A percentile compares a stretch with the other conserved stretches of the same genome.
Evolutionary conservation across 2,113 vertebrate genomes (phyloP).

Genomic region (Psittacus erithacus): DNA sequence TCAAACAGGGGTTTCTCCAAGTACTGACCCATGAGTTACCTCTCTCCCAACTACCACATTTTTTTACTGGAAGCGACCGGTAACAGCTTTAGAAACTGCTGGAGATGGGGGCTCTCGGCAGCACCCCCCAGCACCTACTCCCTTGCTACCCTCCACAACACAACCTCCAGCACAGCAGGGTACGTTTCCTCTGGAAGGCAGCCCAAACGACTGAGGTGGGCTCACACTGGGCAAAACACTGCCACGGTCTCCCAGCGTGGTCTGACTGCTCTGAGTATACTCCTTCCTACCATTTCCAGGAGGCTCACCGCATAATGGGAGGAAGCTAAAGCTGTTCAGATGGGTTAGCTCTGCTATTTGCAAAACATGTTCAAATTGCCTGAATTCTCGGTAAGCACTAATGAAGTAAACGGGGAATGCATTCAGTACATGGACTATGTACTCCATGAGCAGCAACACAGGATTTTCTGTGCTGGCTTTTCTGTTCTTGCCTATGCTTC

Average conservation of each 20-base stretch:
- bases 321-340: not conserved
- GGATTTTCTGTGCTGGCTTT: not conserved
- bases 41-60: not conserved
- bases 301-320: not conserved
- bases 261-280: not conserved
- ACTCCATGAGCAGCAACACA: not conserved
- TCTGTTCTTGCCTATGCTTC: not conserved
- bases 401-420: not conserved
- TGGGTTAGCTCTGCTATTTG: not conserved
- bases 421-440: not conserved
- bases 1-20: not conserved
- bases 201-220: not conserved
- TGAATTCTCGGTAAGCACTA: not conserved
- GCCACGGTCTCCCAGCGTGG: rapidly evolving
- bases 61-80: not conserved
- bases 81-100: not conserved
- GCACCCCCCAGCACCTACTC: not conserved
- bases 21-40: not conserved
- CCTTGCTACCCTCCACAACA: rapidly evolving
- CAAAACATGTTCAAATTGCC: not conserved
- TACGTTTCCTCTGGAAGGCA: not conserved
- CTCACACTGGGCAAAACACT: not conserved
- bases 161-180: rapidly evolving
- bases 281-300: not conserved
- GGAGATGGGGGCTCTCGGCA: not conserved